A percentile compares a stretch with the other conserved stretches of the same genome.
phyloP scores from a whole-genome alignment of 2,797 vertebrate genomes.

The Heteromormyrus szaboi region DNA sequence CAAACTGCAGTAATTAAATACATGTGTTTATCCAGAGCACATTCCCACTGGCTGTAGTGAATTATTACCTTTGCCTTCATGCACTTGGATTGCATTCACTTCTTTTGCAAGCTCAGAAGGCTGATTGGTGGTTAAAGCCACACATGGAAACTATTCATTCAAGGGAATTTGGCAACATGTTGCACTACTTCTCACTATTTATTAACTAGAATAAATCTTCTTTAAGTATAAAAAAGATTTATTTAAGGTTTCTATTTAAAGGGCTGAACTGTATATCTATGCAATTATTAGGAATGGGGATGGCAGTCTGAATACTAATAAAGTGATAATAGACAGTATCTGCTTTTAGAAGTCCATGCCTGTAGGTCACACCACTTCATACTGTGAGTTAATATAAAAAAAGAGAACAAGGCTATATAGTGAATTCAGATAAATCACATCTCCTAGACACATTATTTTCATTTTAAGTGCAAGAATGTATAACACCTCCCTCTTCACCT shows the following conservation, averaged over 20 bases:
- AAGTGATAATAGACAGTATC: not conserved
- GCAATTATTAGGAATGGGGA: not conserved
- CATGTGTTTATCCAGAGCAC: not conserved
- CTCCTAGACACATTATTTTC: not conserved
- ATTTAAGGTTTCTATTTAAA: not conserved
- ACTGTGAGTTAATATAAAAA: not conserved
- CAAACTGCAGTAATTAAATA: not conserved
- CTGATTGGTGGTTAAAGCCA: not conserved
- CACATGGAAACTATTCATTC: not conserved
- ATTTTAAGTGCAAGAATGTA: not conserved
- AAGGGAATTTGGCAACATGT: not conserved
- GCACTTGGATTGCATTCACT: not conserved
- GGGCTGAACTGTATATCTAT: not conserved
- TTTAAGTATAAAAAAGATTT: not conserved
- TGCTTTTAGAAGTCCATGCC: not conserved
- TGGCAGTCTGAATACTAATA: not conserved
- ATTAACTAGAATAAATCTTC: not conserved
- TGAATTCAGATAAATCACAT: slow-evolving; percentile 1
- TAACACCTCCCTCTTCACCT: not conserved
- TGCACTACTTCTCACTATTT: not conserved
- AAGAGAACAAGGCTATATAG: not conserved
- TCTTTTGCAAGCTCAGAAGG: slow-evolving; percentile 1
- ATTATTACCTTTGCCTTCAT: not conserved
- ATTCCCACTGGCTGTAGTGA: not conserved
- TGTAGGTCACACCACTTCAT: not conserved